Conservation (phyloP, 2,888 invertebrate genomes). For the Strigamia transsilvanica region DNA sequence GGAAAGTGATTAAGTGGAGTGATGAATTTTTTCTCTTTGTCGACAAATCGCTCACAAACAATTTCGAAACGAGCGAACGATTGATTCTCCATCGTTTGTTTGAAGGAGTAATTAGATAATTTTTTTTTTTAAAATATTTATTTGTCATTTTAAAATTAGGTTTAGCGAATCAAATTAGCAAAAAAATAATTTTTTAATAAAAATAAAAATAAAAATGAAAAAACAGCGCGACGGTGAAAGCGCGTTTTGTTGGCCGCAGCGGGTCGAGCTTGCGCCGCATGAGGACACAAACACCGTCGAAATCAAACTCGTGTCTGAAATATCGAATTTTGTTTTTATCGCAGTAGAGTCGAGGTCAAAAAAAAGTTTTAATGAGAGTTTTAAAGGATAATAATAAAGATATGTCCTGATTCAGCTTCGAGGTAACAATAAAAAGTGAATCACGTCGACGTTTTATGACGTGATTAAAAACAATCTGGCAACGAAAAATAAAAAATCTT, state of each 20-base stretch:
- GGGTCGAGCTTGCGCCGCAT: too few relatives aligned
- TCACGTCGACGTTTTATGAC: neutral
- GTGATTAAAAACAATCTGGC: conserved; percentile 20
- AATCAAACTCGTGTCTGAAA: neutral
- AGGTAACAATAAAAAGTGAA: conserved; percentile 25
- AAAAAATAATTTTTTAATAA: neutral
- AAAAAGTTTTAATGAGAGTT: neutral
- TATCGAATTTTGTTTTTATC: neutral
- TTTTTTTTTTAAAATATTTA: neutral
- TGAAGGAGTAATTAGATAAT: too few relatives aligned
- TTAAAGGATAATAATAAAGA: conserved; percentile 18
- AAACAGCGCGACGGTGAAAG: too few relatives aligned
- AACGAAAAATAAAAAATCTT: neutral
- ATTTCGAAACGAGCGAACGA: neutral
- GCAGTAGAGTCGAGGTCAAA: neutral
- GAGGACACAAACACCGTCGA: neutral
- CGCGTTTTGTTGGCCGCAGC: too few relatives aligned
- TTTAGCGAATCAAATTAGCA: neutral
- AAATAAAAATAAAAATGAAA: neutral
- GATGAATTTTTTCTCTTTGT: too few relatives aligned
- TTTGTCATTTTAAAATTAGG: neutral
- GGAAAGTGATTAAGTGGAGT: neutral
- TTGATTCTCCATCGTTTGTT: neutral
- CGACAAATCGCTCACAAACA: neutral
- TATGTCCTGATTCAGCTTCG: conserved; percentile 19